Evolutionary conservation across 2,797 vertebrate species (phyloP), one percentile per base, ranked within the genome.

Genomic region (Protonibea diacanthus): DNA sequence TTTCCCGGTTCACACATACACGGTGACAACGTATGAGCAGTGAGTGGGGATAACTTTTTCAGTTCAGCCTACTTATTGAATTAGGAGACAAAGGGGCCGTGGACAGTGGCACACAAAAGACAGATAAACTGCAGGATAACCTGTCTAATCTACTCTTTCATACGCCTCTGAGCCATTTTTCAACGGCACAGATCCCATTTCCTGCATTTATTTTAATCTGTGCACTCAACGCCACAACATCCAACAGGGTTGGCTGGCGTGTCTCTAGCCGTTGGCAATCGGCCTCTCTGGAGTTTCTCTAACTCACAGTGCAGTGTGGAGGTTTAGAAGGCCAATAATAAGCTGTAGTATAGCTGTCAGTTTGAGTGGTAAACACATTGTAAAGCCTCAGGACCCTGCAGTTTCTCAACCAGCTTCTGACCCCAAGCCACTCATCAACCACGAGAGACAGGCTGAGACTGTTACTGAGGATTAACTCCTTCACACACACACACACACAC

Each of bases 281-380:
- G 51, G 85, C 84, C 89, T 89, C 92, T 89, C 71, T 71, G 78
- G 91, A 90, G 88, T 88, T 89, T 69, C 86, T 86, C 66, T 86
- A 85, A 89, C 87, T 92, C 74, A 45, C 80, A 69, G 82, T 67
- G 87, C 80, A 61, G 81, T 25, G 87, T 70, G 76, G 85, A 90
- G 88, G 90, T 90, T 92, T 88, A 80, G 83, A 83, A 83, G 89
- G 89, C 87, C 91, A 92, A 89, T 92, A 93, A 93, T 90, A 91
- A 88, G 85, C 88, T 89, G 83, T 87, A 81, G 87, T 91, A 73
- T 85, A 80, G 88, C 86, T 92, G 92, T 94, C 92, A 91, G 87
- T 85, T 71, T 88, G 88, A 88, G 88, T 82, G 84, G 93, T 93
- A 92, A 93, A 94, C 92, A 92, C 90, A 90, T 88, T 89, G 93